Evolutionary conservation across 2,797 vertebrate species (phyloP).

Genomic region (Pseudomugil tenellus): DNA sequence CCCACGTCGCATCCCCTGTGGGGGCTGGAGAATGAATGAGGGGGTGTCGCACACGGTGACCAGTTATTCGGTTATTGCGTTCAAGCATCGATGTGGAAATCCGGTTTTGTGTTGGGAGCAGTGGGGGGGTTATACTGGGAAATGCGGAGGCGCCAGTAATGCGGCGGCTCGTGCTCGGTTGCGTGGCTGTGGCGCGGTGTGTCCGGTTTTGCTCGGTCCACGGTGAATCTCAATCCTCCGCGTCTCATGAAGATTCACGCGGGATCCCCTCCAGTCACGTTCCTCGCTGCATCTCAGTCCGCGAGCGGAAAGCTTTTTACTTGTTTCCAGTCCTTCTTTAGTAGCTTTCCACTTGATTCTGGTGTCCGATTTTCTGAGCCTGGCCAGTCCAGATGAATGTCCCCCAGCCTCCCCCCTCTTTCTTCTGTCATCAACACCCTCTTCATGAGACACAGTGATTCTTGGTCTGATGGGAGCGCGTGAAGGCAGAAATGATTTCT

Average conservation of each 20-base stretch:
- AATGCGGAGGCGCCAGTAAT: constrained; percentile 2
- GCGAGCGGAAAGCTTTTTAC: too few relatives aligned
- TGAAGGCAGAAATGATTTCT: not conserved
- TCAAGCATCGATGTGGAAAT: constrained; percentile 41
- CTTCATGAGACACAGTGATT: constrained; percentile 63
- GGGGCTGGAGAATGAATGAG: constrained; percentile 18
- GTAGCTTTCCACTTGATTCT: constrained; percentile 8
- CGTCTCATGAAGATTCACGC: constrained; percentile 30
- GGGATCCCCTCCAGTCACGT: constrained; percentile 14
- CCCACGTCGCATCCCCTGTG: constrained; percentile 41
- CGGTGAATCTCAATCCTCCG: constrained; percentile 51
- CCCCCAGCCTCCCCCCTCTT: constrained; percentile 25
- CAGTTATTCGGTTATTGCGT: constrained; percentile 11
- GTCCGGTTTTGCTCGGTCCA: constrained; percentile 35
- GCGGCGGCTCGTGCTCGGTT: constrained; percentile 26
- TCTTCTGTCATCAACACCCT: constrained; percentile 37
- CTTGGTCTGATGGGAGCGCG: constrained; percentile 34
- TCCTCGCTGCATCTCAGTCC: constrained; percentile 33
- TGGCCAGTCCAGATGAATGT: constrained; percentile 40
- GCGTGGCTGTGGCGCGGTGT: constrained; percentile 33
- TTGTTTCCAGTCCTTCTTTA: not conserved
- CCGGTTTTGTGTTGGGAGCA: constrained; percentile 1
- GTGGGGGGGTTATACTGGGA: not conserved
- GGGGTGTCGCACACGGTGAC: not conserved
- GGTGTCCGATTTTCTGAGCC: constrained; percentile 21